These are phyloP conservation scores for Glyptemys insculpta DNA, from an alignment of 2,797 vertebrate genomes.

Conservation along the genomic window DNA sequence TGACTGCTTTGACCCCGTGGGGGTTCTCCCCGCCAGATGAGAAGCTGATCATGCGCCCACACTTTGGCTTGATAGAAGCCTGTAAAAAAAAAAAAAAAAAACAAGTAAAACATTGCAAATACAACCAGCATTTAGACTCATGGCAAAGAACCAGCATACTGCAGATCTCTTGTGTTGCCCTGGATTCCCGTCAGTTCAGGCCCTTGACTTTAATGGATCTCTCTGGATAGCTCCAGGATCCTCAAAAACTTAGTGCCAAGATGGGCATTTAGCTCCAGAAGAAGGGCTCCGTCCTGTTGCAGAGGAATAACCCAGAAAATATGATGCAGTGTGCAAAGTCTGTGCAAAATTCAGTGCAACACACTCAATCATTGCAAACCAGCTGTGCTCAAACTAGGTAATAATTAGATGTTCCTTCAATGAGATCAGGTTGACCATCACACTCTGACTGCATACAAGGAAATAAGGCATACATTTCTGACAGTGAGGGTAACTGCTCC, in stretches of 20 bases:
- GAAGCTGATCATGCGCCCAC: constrained; percentile 96
- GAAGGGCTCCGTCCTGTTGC: background rate
- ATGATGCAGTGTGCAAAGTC: background rate
- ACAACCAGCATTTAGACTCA: background rate
- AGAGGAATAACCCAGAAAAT: background rate
- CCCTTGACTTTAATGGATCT: background rate
- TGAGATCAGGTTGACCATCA: background rate
- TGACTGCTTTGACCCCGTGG: constrained; percentile 96
- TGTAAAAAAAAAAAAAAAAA: constrained; percentile 56
- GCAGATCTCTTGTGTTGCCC: background rate
- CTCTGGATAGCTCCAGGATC: accelerated
- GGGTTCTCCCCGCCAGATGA: constrained; percentile 97
- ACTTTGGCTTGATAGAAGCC: constrained; percentile 95
- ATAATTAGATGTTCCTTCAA: accelerated
- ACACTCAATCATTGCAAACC: background rate
- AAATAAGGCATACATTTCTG: background rate
- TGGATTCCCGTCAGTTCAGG: accelerated
- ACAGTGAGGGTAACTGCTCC: background rate
- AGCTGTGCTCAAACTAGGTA: background rate
- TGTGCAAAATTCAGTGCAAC: background rate
- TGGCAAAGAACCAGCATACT: background rate
- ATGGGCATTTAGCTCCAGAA: background rate
- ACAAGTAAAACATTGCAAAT: background rate
- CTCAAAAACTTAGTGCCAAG: background rate
- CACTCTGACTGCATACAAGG: accelerated